Evolutionary conservation across 2,888 invertebrate species (phyloP), one percentile per base, ranked within the genome.

Genomic region (Calameuta pallipes): DNA sequence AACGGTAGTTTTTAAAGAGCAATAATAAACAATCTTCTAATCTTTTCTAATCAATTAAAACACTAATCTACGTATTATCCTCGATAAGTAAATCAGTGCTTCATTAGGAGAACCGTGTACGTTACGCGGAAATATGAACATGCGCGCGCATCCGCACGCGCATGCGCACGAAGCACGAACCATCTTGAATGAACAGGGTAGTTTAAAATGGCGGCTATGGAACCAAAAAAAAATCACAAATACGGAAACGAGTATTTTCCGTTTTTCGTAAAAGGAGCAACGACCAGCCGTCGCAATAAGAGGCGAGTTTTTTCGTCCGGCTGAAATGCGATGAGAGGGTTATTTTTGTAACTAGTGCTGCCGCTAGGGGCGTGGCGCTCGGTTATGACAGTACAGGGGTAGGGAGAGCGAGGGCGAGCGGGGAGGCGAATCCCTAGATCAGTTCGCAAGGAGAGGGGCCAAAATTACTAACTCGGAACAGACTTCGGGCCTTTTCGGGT

Each of bases 401-500:
- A 37, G 34, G 68, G 35, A 37, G 74, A 73, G 73, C 73, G 75
- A 75, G 79, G 77, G 78, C 78, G 71, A 74, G 37, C 73, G 68
- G 70, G 74, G 74, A 78, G 78, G 78, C 79, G 71, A 74, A 34
- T 35, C 75, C 80, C 80, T 77, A 76, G 71, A 37, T 73, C 74
- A 81, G 82, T 80, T 82, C 77, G 85, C 82, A 82, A 84, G 85
- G 85, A 56, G 87, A 87, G 87, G 87, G 88, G 88, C 90, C 90
- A 90, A 90, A 91, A 91, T 89, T 91, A 90, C 83, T 80, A 88
- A 82, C 78, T 81, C 78, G 82, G 75, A 81, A 81, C 76, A 82
- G 83, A 81, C 80, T 82, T 83, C 89, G 89, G 87, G 87, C 91
- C 91, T 89, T 91, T 91, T 91, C 90, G 90, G 90, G 91, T 89